Evolutionary conservation across 2,113 vertebrate genomes (phyloP).

Genomic region (Seriola quinqueradiata): DNA sequence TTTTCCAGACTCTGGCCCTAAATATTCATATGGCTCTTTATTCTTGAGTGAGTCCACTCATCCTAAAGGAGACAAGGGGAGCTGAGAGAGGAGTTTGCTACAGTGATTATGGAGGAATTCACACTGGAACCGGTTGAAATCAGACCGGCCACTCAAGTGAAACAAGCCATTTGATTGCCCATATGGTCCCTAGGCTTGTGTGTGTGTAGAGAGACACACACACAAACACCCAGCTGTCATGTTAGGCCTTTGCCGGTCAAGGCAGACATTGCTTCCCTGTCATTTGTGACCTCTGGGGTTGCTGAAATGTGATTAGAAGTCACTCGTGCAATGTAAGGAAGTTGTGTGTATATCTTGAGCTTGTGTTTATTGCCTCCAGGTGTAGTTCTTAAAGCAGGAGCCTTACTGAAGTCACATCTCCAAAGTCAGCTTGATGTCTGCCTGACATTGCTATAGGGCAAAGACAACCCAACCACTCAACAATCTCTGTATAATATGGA

Average conservation of each 20-base stretch:
- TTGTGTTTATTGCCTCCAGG: neutral
- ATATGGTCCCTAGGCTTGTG: slow-evolving; percentile 9
- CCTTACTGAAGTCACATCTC: neutral
- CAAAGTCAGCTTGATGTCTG: slow-evolving; percentile 8
- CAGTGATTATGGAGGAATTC: slow-evolving; percentile 31
- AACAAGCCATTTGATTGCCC: slow-evolving; percentile 54
- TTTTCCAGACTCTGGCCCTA: neutral
- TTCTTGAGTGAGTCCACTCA: slow-evolving; percentile 3
- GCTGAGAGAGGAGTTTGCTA: neutral
- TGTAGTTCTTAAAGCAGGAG: neutral
- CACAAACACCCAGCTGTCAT: slow-evolving; percentile 21
- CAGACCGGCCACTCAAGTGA: slow-evolving; percentile 35
- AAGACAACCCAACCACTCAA: slow-evolving; percentile 5
- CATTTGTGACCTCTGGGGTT: slow-evolving; percentile 26
- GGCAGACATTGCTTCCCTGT: slow-evolving; percentile 23
- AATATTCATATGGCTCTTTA: slow-evolving; percentile 16
- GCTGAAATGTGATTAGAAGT: slow-evolving; percentile 37
- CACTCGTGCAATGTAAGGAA: slow-evolving; percentile 20
- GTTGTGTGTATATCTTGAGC: neutral
- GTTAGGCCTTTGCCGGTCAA: slow-evolving; percentile 8
- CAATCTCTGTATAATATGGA: neutral
- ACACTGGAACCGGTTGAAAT: slow-evolving; percentile 21
- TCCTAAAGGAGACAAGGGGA: neutral
- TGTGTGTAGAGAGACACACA: neutral
- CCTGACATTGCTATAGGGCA: neutral